Evolutionary conservation across 2,888 invertebrate species (phyloP).

Genomic region (Crepidodera aurea): DNA sequence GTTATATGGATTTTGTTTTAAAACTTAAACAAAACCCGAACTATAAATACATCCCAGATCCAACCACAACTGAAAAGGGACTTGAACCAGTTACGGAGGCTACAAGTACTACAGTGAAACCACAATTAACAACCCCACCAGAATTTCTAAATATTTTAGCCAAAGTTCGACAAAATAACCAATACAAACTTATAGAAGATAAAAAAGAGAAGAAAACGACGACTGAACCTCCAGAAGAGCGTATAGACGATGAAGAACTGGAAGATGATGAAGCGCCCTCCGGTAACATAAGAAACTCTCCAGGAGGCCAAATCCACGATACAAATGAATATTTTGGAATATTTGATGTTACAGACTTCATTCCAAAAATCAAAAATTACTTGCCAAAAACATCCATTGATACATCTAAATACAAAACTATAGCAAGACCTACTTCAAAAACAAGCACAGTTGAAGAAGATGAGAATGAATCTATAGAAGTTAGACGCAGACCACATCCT

Average conservation of each 20-base stretch:
- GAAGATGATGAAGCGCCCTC: constrained; percentile 38
- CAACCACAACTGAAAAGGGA: constrained; percentile 53
- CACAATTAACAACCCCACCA: constrained; percentile 51
- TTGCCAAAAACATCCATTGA: constrained; percentile 55
- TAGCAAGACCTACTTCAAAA: constrained; percentile 48
- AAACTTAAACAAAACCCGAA: constrained; percentile 50
- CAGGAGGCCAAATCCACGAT: constrained; percentile 46
- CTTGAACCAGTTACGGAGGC: constrained; percentile 40
- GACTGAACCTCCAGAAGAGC: constrained; percentile 42
- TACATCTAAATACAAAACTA: constrained; percentile 59
- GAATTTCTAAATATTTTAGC: constrained; percentile 55
- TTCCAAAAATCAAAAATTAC: constrained; percentile 55
- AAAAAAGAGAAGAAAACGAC: constrained; percentile 45
- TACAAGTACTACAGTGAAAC: constrained; percentile 41
- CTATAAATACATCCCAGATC: constrained; percentile 56
- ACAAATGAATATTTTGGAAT: constrained; percentile 47
- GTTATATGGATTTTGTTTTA: constrained; percentile 55
- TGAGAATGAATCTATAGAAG: constrained; percentile 29
- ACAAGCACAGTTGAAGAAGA: constrained; percentile 48
- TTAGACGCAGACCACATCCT: background rate
- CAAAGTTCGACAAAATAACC: constrained; percentile 49
- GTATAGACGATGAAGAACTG: constrained; percentile 42
- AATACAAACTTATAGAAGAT: constrained; percentile 55
- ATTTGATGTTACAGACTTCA: constrained; percentile 57
- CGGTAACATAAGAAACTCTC: constrained; percentile 51